Evolutionary conservation across 2,797 vertebrate genomes (phyloP), one percentile per base, ranked within the genome.

Genomic region (Micromesistius poutassou): DNA sequence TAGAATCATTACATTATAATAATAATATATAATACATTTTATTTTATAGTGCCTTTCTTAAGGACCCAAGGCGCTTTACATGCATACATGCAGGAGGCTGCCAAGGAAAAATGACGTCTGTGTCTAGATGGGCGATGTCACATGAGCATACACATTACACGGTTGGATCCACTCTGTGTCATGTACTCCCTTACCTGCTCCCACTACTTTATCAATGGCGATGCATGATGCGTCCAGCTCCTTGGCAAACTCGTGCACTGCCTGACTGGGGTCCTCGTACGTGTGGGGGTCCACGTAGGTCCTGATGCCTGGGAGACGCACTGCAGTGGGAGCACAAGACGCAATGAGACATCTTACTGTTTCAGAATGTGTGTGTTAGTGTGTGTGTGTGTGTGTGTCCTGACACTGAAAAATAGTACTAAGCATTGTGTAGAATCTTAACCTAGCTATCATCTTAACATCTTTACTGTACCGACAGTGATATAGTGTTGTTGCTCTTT

Each of bases 231-330:
- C 96, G 19, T 98, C 97, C 82, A 99, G 84, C 80, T 99, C 98
- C 88, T 97, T 98, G 78, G 98, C 97, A 82, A 99, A 99, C 86
- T 99, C 97, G 73, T 99, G 97, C 77, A 99, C 96, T 2, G 98
- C 98, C 87, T 98, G 97, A 82, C 94, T 97, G 3, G 98, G 97
- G 91, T 99, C 98, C 87, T 99, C 98, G 0, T 99, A 99, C 0
- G 97, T 99, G 88, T 99, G 97, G 0, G 98, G 98, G 86, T 99
- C 98, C 71, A 99, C 95, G 0, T 99, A 99, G 25, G 97, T 98
- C 86, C 95, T 96, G 87, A 99, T 94, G 1, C 97, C 97, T 0
- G 97, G 97, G 78, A 97, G 94, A 81, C 97, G 97, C 83, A 99
- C 98, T 99, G 89, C 88, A 90, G 87, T 74, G 74, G 81, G 80